Percentiles rank a stretch among this genome's conserved stretches.
These are phyloP conservation scores for Callimorpha dominula DNA, from an alignment of 2,888 invertebrate genomes.

Conservation along the genomic window DNA sequence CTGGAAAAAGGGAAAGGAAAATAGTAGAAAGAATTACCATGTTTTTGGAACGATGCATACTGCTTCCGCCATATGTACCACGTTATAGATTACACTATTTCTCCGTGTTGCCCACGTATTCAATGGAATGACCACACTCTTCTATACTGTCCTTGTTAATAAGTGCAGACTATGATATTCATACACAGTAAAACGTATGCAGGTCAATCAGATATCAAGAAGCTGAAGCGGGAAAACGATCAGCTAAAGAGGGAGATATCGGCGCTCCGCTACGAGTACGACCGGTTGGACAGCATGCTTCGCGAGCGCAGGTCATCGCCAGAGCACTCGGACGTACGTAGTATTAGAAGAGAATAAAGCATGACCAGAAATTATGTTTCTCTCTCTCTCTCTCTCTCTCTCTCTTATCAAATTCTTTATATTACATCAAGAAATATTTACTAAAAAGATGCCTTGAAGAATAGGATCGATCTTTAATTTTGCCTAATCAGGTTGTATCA, in stretches of 20 bases:
- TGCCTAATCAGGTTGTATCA: neutral
- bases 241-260: constrained; percentile 95
- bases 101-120: too few species aligned
- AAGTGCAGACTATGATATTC: neutral
- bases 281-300: constrained; percentile 93
- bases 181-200: constrained; percentile 28
- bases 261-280: constrained; percentile 95
- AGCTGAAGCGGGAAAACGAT: constrained; percentile 95
- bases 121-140: neutral
- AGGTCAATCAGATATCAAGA: constrained; percentile 97
- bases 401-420: too few species aligned
- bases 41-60: too few species aligned
- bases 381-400: too few species aligned
- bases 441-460: too few species aligned
- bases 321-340: constrained; percentile 83
- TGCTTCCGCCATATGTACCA: too few species aligned
- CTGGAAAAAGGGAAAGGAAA: too few species aligned
- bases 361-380: neutral
- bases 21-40: too few species aligned
- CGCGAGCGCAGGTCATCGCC: constrained; percentile 85
- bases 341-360: neutral
- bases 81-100: too few species aligned
- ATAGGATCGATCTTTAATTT: neutral
- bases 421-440: too few species aligned
- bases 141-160: neutral